phyloP scores from a whole-genome alignment of 2,113 vertebrate species.

The Phyllopteryx taeniolatus region DNA sequence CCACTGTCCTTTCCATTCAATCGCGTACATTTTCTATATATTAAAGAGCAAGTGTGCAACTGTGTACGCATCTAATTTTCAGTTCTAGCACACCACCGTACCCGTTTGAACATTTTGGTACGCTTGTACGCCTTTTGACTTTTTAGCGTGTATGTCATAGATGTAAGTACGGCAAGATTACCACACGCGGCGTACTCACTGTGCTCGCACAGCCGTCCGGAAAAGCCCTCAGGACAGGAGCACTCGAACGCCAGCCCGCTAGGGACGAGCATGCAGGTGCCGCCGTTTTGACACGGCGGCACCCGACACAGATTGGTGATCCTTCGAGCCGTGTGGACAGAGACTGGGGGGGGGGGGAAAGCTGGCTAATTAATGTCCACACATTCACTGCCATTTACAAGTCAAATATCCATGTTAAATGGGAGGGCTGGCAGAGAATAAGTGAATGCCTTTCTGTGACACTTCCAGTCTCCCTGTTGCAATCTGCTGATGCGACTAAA shows the following conservation, averaged over 20 bases:
- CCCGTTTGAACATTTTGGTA: neutral
- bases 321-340: constrained; percentile 5
- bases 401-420: neutral
- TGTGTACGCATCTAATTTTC: too few relatives aligned
- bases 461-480: too few relatives aligned
- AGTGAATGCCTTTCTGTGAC: too few relatives aligned
- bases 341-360: constrained; percentile 22
- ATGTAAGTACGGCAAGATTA: neutral
- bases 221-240: constrained; percentile 76
- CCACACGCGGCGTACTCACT: constrained; percentile 68
- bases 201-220: constrained; percentile 75
- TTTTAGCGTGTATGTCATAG: neutral
- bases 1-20: neutral
- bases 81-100: too few relatives aligned
- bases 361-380: too few relatives aligned
- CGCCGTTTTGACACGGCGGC: constrained; percentile 81
- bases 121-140: neutral
- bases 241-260: constrained; percentile 68
- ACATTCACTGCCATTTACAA: too few relatives aligned
- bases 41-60: neutral
- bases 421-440: too few relatives aligned
- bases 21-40: neutral
- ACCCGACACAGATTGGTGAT: constrained; percentile 65
- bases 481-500: too few relatives aligned
- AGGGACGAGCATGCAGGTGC: constrained; percentile 69